A percentile compares a stretch with the other conserved stretches of the same genome.
Conservation (phyloP, 2,888 invertebrate genomes). For the Hanleya hanleyi region DNA sequence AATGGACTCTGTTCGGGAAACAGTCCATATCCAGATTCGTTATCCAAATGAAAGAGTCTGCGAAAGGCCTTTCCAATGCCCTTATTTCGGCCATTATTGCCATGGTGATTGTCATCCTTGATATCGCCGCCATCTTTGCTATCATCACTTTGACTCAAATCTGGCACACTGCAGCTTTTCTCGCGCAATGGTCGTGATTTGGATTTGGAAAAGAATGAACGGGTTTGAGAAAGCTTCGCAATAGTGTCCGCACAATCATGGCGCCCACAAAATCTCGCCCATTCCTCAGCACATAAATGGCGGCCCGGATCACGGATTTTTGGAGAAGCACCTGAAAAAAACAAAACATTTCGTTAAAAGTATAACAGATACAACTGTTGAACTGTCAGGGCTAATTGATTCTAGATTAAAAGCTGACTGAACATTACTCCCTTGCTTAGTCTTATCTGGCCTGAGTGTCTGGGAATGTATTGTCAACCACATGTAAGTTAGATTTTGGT, state of each 20-base stretch:
- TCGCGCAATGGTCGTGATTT: constrained; percentile 51
- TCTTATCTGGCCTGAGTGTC: no score
- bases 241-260: constrained; percentile 83
- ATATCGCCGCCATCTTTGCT: constrained; percentile 15
- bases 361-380: no score
- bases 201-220: constrained; percentile 60
- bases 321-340: constrained; percentile 80
- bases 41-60: constrained; percentile 49
- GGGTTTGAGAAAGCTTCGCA: constrained; percentile 77
- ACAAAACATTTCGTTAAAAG: no score
- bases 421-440: no score
- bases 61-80: constrained; percentile 51
- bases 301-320: constrained; percentile 81
- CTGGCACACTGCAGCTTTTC: constrained; percentile 79
- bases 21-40: constrained; percentile 16
- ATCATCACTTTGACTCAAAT: constrained; percentile 39
- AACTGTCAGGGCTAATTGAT: no score
- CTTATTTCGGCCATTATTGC: constrained; percentile 35
- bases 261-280: constrained; percentile 84
- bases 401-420: no score
- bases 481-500: no score
- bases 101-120: constrained; percentile 24
- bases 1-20: constrained; percentile 46
- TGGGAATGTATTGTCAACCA: no score
- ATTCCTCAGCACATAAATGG: constrained; percentile 82